These are phyloP conservation scores for Cyanoliseus patagonus DNA, from an alignment of 2,113 vertebrate genomes.

Conservation along the genomic window DNA sequence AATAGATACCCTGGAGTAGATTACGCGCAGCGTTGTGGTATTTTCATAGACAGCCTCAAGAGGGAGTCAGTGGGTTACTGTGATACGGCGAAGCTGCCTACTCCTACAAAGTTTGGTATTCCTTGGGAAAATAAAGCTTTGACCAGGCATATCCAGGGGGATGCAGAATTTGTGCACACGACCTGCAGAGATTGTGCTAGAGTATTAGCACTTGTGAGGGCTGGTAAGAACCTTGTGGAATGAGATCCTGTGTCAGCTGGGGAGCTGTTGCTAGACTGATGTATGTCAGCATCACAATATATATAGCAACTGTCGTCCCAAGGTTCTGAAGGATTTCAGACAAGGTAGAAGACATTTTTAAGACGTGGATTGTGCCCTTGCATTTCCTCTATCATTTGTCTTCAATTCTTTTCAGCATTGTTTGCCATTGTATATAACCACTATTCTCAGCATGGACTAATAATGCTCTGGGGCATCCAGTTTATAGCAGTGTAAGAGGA, in stretches of 20 bases:
- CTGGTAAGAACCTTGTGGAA: neutral
- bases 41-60: neutral
- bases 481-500: neutral
- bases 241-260: neutral
- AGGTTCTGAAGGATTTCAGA: neutral
- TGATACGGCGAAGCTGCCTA: fast-evolving
- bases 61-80: neutral
- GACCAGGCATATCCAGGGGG: neutral
- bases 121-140: neutral
- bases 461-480: neutral
- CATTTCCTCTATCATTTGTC: neutral
- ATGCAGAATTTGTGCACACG: neutral
- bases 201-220: neutral
- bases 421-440: neutral
- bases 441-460: neutral
- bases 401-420: neutral
- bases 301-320: neutral
- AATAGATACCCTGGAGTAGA: fast-evolving
- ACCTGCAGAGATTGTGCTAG: too few species aligned
- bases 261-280: neutral
- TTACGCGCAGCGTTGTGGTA: fast-evolving
- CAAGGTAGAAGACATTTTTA: neutral
- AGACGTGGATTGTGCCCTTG: neutral
- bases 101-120: fast-evolving
- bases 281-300: neutral